Base-by-base conservation (phyloP, 2,797 vertebrate species). In the Squalus acanthias region DNA sequence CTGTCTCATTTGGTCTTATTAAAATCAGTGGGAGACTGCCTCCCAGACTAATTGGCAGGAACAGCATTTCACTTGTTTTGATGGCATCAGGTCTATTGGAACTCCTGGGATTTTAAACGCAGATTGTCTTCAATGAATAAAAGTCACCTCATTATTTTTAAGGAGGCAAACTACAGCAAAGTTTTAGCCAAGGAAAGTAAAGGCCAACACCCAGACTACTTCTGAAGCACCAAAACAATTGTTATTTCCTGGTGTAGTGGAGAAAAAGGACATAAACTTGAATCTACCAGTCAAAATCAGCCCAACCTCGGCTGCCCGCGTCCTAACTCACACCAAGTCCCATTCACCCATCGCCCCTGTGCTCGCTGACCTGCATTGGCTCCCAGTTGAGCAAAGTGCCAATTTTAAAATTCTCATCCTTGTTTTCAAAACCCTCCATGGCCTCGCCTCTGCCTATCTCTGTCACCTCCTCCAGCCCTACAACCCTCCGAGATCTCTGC, bases 51-150 rank as follows among this genome's bases (percentile, higher is more conserved):
- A 95, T 94, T 94, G 92, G 92, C 76, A 39, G 94, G 94, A 95
- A 95, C 69, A 95, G 53, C 69, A 39, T 95, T 76, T 50, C 50
- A 57, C 70, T 76, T 95, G 94, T 95, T 95, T 95, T 95, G 94
- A 95, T 95, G 70, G 70, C 94, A 95, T 95, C 94, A 95, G 94
- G 72, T 60, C 94, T 95, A 95, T 95, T 76, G 70, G 50, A 95
- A 76, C 70, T 95, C 94, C 46, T 95, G 94, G 94, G 94, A 95
- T 72, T 95, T 74, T 95, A 95, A 72, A 95, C 53, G 94, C 46
- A 95, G 94, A 95, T 95, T 74, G 94, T 95, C 94, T 95, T 95
- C 94, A 95, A 95, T 95, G 94, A 95, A 95, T 95, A 95, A 95
- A 95, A 74, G 70, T 20, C 94, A 76, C 69, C 69, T 95, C 94